Evolutionary conservation across 2,797 vertebrate species (phyloP).

Genomic region (Pantherophis alleghaniensis): DNA sequence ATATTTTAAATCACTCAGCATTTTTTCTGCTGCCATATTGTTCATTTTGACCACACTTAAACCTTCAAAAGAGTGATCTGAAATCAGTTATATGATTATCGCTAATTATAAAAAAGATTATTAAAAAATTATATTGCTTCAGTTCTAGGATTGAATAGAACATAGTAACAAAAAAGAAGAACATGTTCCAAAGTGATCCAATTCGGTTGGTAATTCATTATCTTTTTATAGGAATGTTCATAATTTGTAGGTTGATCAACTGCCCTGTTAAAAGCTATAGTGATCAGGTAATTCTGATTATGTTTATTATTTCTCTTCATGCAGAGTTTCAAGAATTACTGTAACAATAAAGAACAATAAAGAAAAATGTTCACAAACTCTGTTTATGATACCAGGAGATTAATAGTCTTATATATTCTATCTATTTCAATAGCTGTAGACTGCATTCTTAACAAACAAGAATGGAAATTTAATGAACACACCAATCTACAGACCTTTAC

Average conservation of each 20-base stretch:
- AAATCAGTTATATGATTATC: background rate
- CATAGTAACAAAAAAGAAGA: background rate
- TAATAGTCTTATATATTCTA: background rate
- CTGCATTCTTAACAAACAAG: background rate
- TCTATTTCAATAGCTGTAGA: background rate
- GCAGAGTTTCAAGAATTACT: background rate
- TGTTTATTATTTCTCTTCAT: background rate
- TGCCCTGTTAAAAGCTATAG: background rate
- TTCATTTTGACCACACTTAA: background rate
- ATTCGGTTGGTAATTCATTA: background rate
- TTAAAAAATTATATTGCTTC: too few relatives aligned
- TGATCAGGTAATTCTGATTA: background rate
- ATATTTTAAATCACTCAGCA: background rate
- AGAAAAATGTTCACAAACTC: background rate
- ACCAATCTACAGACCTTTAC: conserved; percentile 11
- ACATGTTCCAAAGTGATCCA: background rate
- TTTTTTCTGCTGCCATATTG: background rate
- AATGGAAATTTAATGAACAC: conserved; percentile 7
- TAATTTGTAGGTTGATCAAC: background rate
- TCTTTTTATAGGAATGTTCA: background rate
- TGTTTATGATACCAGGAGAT: background rate
- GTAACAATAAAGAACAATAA: background rate
- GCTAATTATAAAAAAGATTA: background rate
- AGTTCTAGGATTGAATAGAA: background rate
- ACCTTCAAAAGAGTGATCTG: background rate